phyloP scores from a whole-genome alignment of 2,888 invertebrate genomes.

The Serrognathus titanus region DNA sequence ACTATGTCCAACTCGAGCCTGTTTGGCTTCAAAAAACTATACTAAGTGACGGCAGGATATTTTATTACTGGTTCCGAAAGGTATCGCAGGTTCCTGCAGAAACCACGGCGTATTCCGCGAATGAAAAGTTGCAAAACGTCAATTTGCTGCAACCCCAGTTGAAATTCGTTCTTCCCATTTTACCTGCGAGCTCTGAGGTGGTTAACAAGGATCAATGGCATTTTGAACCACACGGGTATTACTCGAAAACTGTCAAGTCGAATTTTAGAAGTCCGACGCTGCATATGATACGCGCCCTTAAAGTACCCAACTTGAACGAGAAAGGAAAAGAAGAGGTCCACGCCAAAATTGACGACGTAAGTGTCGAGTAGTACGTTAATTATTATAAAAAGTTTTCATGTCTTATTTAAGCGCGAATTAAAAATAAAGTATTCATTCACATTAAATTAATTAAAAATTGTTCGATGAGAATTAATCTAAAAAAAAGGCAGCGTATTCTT shows the following conservation, averaged over 20 bases:
- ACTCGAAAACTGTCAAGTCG: conserved; percentile 40
- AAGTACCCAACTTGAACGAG: conserved; percentile 29
- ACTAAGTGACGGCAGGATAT: conserved; percentile 40
- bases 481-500: too few species aligned
- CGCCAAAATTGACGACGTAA: too few species aligned
- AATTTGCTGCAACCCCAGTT: conserved; percentile 30
- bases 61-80: conserved; percentile 39
- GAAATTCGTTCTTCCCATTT: conserved; percentile 44
- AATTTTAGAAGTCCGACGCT: conserved; percentile 38
- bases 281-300: conserved; percentile 41
- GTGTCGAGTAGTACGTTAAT: too few species aligned
- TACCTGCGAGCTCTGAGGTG: conserved; percentile 25
- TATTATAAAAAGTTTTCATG: too few species aligned
- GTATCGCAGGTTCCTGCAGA: neutral
- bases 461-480: too few species aligned
- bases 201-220: conserved; percentile 34
- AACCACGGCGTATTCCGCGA: neutral
- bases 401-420: too few species aligned
- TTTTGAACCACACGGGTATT: conserved; percentile 42
- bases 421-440: too few species aligned
- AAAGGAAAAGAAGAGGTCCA: too few species aligned
- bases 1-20: conserved; percentile 43
- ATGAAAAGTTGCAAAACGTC: conserved; percentile 1
- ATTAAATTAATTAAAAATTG: too few species aligned
- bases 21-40: conserved; percentile 45